These are phyloP conservation scores for Palaemon carinicauda DNA, from an alignment of 1,140 invertebrate genomes.

Conservation along the genomic window DNA sequence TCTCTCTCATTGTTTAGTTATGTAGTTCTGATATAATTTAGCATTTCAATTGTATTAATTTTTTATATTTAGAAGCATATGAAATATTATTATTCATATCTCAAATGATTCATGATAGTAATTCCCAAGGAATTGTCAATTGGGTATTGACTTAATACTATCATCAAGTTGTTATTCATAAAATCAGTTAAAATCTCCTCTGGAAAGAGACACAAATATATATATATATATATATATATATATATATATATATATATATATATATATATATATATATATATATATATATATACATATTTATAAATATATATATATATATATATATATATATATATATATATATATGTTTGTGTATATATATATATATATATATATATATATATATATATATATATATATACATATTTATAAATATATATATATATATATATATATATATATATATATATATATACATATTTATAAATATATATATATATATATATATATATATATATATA, in stretches of 20 bases:
- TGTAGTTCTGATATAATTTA: no score
- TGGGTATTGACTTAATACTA: no score
- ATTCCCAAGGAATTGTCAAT: no score
- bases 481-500: neutral
- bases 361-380: neutral
- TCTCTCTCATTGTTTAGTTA: no score
- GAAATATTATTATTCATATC: no score
- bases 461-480: neutral
- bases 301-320: neutral
- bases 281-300: neutral
- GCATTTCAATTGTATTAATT: no score
- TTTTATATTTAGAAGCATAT: no score
- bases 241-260: neutral
- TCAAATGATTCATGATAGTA: no score
- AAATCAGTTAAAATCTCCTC: no score
- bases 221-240: neutral
- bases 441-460: neutral
- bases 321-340: conserved; percentile 9
- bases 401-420: neutral
- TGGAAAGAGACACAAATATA: neutral
- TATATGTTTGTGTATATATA: neutral
- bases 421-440: neutral
- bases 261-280: neutral
- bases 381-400: neutral
- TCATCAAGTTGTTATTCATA: no score